Evolutionary conservation across 1,140 invertebrate species (phyloP).

Genomic region (Bombus confusus): DNA sequence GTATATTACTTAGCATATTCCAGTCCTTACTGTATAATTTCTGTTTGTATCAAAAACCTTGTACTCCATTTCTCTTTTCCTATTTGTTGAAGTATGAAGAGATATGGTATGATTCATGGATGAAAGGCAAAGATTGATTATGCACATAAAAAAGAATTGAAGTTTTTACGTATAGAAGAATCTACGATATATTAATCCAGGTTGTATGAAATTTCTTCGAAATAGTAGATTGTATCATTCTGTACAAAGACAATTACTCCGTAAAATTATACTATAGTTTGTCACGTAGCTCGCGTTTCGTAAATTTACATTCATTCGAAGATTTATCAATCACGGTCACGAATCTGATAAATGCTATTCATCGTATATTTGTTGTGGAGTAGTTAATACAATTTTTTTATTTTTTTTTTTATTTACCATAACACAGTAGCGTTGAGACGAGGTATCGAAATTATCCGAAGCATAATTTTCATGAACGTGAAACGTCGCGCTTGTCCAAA

Average conservation of each 20-base stretch:
- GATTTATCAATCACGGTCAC: not conserved
- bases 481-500: slow-evolving; percentile 37
- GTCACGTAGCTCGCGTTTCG: not conserved
- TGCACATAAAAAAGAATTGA: slow-evolving; percentile 25
- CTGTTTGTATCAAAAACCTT: slow-evolving; percentile 40
- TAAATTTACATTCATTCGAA: not conserved
- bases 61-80: slow-evolving; percentile 53
- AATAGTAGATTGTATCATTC: not conserved
- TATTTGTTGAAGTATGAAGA: slow-evolving; percentile 52
- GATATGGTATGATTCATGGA: slow-evolving; percentile 60
- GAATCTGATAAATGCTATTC: not conserved
- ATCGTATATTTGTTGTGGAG: slow-evolving; percentile 1
- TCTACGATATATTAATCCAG: slow-evolving; percentile 10
- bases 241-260: not conserved
- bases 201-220: slow-evolving; percentile 4
- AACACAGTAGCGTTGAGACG: slow-evolving; percentile 6
- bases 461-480: slow-evolving; percentile 37
- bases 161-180: slow-evolving; percentile 40
- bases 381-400: not conserved
- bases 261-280: slow-evolving; percentile 15
- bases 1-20: slow-evolving; percentile 34
- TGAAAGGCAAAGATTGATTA: slow-evolving; percentile 60
- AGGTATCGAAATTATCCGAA: slow-evolving; percentile 16
- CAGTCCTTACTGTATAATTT: slow-evolving; percentile 43
- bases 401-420: not conserved